Conservation (phyloP, 2,113 vertebrate species). For the Hemichromis elongatus region DNA sequence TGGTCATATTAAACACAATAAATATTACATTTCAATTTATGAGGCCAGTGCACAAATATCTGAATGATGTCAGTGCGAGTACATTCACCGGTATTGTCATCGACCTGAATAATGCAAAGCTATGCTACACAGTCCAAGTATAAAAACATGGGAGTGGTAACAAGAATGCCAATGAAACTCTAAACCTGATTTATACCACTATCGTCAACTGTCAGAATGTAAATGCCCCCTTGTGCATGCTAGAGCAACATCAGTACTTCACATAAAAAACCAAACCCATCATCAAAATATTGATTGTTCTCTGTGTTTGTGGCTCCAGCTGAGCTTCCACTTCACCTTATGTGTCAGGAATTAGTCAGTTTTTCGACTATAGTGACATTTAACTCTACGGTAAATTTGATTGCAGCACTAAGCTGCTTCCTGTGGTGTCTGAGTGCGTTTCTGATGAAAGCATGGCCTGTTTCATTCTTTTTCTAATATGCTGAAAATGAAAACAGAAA, state of each 20-base stretch:
- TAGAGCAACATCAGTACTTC: background rate
- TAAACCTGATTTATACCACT: background rate
- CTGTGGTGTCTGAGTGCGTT: background rate
- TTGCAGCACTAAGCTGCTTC: background rate
- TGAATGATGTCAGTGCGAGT: background rate
- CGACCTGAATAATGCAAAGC: background rate
- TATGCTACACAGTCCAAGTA: background rate
- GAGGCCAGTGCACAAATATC: background rate
- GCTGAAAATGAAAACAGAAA: background rate
- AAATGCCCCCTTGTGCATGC: background rate
- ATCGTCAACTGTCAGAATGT: background rate
- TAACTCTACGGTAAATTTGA: background rate
- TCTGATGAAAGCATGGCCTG: background rate
- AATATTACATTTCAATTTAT: background rate
- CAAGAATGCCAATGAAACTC: background rate
- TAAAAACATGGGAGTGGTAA: background rate
- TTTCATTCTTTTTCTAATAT: background rate
- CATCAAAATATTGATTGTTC: background rate
- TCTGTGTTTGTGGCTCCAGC: background rate
- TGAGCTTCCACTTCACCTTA: background rate
- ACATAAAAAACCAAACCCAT: background rate
- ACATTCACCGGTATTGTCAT: background rate
- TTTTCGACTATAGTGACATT: background rate
- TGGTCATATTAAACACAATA: background rate
- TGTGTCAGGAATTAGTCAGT: background rate